Base-by-base conservation (phyloP, 2,797 vertebrate species). In the Vireo griseus region DNA sequence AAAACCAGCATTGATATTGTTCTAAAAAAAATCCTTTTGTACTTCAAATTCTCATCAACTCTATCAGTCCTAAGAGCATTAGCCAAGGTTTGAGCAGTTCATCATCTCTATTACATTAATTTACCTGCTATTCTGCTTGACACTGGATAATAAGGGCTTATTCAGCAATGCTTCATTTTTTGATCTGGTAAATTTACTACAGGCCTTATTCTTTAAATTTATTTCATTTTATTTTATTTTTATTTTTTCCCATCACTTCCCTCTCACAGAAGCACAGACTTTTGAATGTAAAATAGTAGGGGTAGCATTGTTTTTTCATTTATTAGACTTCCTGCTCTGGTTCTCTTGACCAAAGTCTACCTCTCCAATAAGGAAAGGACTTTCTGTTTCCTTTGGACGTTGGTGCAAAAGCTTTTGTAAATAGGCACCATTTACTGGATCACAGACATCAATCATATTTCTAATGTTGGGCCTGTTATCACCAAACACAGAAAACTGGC, bases 111-210 rank as follows among this genome's bases (percentile, higher is more conserved):
- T 68, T 85, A 68, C 24, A 35, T 55, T 94, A 31, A 75, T 91
- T 94, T 91, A 80, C 31, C 50, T 47, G 51, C 28, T 62, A n/a
- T 58, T 68, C 40, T 47, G 72, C 47, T 86, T 74, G 68, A 85
- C 65, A 39, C 20, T 69, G 47, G 73, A 69, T 95, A 92, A 81
- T 75, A 75, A 88, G 58, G 47, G 59, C 40, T 90, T 58, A 93
- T 66, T 37, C 58, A 93, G 69, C 55, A 88, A 83, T 47, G 78
- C 9, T 74, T 87, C 40, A 67, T 17, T 88, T 95, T 96, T 92
- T 86, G 48, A 89, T 71, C 58, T 35, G 4, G 35, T 55, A 77
- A 86, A 85, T 69, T 80, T 86, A 79, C 48, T 76, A 71, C 9
- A 82, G 44, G 31, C 25, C 18, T 84, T 74, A 74, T 66, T 89